Evolutionary conservation across 53 echinoderm and acorn worm genomes (phyloP).

Genomic region (Temnopleurus reevesii): DNA sequence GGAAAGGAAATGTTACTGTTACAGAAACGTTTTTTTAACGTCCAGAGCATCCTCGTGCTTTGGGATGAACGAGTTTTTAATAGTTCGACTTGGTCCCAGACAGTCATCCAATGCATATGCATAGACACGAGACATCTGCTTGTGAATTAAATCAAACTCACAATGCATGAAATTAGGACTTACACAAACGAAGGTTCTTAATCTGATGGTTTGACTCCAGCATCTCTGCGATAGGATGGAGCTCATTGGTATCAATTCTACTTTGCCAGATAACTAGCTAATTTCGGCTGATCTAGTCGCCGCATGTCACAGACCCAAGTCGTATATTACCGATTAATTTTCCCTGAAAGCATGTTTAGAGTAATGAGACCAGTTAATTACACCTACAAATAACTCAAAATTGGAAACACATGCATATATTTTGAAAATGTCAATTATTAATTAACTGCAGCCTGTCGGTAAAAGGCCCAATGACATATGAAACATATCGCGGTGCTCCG

Average conservation of each 20-base stretch:
- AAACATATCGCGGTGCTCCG: not conserved
- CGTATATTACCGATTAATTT: not conserved
- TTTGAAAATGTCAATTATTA: not conserved
- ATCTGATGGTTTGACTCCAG: not conserved
- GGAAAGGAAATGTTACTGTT: not conserved
- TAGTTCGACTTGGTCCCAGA: not conserved
- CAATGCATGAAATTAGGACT: constrained; percentile 28
- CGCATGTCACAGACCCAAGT: not conserved
- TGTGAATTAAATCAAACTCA: constrained; percentile 21
- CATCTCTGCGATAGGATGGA: not conserved
- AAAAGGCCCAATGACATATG: not conserved
- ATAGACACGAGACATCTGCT: constrained; percentile 1
- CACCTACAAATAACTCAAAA: not conserved
- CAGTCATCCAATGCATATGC: not conserved
- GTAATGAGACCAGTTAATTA: constrained; percentile 24
- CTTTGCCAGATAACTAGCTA: not conserved
- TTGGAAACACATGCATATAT: constrained; percentile 11
- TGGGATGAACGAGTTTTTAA: not conserved
- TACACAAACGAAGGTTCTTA: constrained; percentile 5
- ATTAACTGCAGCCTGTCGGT: not conserved
- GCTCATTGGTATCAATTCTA: not conserved
- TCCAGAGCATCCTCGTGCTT: no score
- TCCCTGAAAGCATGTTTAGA: not conserved
- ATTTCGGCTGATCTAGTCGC: not conserved
- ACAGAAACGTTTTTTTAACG: not conserved